A percentile compares a stretch with the other conserved stretches of the same genome.
Conservation (phyloP, 2,113 vertebrate genomes). For the Pygoscelis antarcticus region DNA sequence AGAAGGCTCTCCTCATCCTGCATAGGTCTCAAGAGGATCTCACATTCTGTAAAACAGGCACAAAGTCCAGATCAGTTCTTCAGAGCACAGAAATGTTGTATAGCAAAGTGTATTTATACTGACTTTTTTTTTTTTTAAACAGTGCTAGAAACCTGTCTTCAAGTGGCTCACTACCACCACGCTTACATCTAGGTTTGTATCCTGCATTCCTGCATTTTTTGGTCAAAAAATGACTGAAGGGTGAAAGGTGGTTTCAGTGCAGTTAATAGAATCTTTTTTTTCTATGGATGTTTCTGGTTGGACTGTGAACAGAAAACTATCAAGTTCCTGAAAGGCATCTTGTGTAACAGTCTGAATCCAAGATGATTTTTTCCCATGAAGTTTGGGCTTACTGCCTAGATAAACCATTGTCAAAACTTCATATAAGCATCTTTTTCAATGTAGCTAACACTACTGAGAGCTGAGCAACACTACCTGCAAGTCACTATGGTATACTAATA, state of each 20-base stretch:
- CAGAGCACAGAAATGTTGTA: background rate
- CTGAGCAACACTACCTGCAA: background rate
- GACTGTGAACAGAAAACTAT: background rate
- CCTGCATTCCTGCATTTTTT: background rate
- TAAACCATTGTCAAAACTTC: background rate
- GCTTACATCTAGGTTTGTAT: conserved; percentile 36
- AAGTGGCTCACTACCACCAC: conserved; percentile 30
- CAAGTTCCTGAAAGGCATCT: background rate
- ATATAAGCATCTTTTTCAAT: background rate
- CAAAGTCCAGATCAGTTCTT: background rate
- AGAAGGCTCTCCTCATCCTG: background rate
- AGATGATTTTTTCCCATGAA: background rate
- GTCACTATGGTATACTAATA: background rate
- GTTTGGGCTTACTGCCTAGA: background rate
- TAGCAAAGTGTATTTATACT: background rate
- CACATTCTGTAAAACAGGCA: background rate
- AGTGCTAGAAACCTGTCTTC: conserved; percentile 32
- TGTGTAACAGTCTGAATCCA: background rate
- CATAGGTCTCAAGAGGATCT: background rate
- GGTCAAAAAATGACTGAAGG: background rate
- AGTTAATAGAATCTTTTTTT: background rate
- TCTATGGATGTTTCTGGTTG: background rate
- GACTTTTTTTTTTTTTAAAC: background rate
- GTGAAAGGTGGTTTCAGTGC: background rate
- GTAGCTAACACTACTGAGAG: background rate